These are phyloP conservation scores for Zootermopsis nevadensis DNA, from an alignment of 2,888 invertebrate genomes.

Conservation along the genomic window DNA sequence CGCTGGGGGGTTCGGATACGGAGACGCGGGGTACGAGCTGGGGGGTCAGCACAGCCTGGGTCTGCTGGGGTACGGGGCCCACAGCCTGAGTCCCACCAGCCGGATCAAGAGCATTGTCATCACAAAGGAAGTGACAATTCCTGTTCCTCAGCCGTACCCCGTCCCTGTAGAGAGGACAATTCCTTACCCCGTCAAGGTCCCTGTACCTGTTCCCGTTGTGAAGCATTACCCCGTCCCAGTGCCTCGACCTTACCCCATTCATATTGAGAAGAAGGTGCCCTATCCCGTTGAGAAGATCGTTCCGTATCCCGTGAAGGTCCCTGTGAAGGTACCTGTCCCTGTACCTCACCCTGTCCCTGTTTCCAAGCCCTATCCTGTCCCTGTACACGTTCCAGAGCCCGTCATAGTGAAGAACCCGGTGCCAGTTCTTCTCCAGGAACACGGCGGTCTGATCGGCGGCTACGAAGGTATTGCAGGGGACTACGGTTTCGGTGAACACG, in stretches of 20 bases:
- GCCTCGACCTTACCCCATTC: slow-evolving; percentile 48
- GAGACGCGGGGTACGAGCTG: slow-evolving; percentile 31
- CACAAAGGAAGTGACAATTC: slow-evolving; percentile 48
- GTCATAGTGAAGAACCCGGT: slow-evolving; percentile 51
- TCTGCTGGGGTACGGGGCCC: slow-evolving; percentile 37
- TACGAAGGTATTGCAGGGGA: not conserved
- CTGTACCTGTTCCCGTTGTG: slow-evolving; percentile 72
- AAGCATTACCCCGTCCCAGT: slow-evolving; percentile 77
- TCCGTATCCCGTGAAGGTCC: slow-evolving; percentile 62
- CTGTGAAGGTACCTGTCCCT: slow-evolving; percentile 66
- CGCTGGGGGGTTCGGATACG: slow-evolving; percentile 30
- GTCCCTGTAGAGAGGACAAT: slow-evolving; percentile 59
- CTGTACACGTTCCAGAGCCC: slow-evolving; percentile 29
- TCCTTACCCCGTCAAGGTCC: slow-evolving; percentile 60
- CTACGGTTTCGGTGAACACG: not conserved
- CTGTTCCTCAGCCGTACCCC: slow-evolving; percentile 60
- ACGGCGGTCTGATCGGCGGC: not conserved
- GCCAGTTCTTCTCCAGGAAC: slow-evolving; percentile 45
- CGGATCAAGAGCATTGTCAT: slow-evolving; percentile 50
- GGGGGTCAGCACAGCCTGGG: slow-evolving; percentile 22
- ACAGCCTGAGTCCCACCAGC: slow-evolving; percentile 36
- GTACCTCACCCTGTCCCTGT: slow-evolving; percentile 58
- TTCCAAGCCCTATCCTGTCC: not conserved
- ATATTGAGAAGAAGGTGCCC: slow-evolving; percentile 56
- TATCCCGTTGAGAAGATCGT: slow-evolving; percentile 64